Conservation (phyloP, 2,888 invertebrate genomes). For the Galeopsomyia nigrocyanea region DNA sequence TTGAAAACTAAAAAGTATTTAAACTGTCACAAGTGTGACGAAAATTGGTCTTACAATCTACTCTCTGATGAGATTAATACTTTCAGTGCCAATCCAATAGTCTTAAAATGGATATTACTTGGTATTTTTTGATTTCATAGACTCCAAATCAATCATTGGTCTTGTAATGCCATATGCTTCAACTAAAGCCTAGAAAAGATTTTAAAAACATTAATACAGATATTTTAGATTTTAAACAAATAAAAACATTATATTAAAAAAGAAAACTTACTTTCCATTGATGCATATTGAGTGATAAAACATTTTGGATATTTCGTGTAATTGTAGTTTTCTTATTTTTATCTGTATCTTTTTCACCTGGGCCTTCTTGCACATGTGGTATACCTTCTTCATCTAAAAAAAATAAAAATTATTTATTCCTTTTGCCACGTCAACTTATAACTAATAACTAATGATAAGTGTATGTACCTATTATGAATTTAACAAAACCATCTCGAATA, state of each 20-base stretch:
- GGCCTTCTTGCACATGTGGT: slow-evolving; percentile 60
- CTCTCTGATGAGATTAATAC: too few species aligned
- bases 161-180: slow-evolving; percentile 52
- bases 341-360: slow-evolving; percentile 55
- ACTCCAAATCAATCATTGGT: slow-evolving; percentile 59
- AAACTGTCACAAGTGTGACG: background rate
- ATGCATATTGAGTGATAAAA: slow-evolving; percentile 71
- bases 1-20: background rate
- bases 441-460: slow-evolving; percentile 1
- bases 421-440: background rate
- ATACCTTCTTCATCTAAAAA: slow-evolving; percentile 53
- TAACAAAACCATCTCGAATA: slow-evolving; percentile 72
- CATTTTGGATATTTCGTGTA: slow-evolving; percentile 71
- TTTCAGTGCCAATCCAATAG: too few species aligned
- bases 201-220: slow-evolving; percentile 21
- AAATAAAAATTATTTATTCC: slow-evolving; percentile 7
- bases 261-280: slow-evolving; percentile 72
- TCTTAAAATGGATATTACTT: background rate
- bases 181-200: slow-evolving; percentile 56
- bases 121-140: slow-evolving; percentile 14
- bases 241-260: slow-evolving; percentile 48
- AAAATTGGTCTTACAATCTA: too few species aligned
- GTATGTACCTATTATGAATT: slow-evolving; percentile 69
- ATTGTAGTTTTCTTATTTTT: slow-evolving; percentile 52
- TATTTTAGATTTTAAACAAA: slow-evolving; percentile 61